phyloP scores from a whole-genome alignment of 2,113 vertebrate species.

The Chitala chitala region DNA sequence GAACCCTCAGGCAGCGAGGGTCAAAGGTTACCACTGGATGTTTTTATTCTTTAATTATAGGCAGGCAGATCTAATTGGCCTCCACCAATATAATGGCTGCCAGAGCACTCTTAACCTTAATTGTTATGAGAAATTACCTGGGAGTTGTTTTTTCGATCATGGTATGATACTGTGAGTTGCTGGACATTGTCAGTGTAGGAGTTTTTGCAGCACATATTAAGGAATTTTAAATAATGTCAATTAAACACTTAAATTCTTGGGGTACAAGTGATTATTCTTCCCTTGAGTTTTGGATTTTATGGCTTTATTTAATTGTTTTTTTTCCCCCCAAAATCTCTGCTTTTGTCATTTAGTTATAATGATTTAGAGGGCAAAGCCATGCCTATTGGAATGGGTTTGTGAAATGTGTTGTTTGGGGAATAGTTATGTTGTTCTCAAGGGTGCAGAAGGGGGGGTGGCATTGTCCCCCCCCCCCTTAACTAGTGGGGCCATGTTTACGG shows the following conservation, averaged over 20 bases:
- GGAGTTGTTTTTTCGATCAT: conserved; percentile 51
- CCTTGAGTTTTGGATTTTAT: too few species aligned
- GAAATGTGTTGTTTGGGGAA: not conserved
- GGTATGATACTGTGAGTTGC: not conserved
- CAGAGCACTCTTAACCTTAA: conserved; percentile 49
- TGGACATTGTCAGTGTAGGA: not conserved
- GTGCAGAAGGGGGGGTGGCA: not conserved
- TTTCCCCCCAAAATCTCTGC: not conserved
- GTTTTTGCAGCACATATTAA: not conserved
- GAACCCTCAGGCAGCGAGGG: conserved; percentile 57
- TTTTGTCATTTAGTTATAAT: not conserved
- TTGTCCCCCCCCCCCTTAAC: conserved; percentile 25
- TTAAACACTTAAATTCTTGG: not conserved
- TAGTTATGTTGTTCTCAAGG: not conserved
- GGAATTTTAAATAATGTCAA: not conserved
- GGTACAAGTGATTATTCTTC: not conserved
- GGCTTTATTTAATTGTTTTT: not conserved
- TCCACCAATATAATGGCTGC: conserved; percentile 61
- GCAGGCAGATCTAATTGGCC: conserved; percentile 44
- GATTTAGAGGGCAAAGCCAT: not conserved
- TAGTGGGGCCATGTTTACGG: conserved; percentile 47
- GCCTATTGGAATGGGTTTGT: too few species aligned
- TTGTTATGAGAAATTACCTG: conserved; percentile 56
- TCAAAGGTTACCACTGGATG: conserved; percentile 67
- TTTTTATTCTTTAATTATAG: conserved; percentile 67